Percentiles rank a stretch among this genome's conserved stretches.
Evolutionary conservation across 2,888 invertebrate species (phyloP).

Genomic region (Petrolisthes manimaculis): DNA sequence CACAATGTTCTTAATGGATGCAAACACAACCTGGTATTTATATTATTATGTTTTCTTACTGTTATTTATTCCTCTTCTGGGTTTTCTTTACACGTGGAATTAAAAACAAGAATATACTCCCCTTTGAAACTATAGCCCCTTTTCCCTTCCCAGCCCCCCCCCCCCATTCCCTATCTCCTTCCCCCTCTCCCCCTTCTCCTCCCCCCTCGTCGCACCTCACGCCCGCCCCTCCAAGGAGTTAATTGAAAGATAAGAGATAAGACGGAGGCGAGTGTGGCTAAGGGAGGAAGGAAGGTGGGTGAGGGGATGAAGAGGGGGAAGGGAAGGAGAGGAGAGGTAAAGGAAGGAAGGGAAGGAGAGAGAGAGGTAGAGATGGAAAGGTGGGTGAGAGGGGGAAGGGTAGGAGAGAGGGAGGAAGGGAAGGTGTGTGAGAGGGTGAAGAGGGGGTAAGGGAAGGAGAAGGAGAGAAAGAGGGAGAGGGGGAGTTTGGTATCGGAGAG

Average conservation of each 20-base stretch:
- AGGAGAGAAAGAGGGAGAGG: not conserved
- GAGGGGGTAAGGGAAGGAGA: not conserved
- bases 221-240: slow-evolving; percentile 22
- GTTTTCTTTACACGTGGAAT: not conserved
- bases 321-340: no score
- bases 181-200: not conserved
- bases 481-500: not conserved
- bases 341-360: no score
- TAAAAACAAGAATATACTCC: not conserved
- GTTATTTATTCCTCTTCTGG: no score
- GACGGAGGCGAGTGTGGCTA: not conserved
- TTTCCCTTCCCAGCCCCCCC: not conserved
- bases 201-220: not conserved
- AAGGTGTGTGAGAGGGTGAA: not conserved
- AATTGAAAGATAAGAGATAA: slow-evolving; percentile 26
- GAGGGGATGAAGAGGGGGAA: no score
- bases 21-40: no score
- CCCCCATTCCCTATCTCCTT: not conserved
- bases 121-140: not conserved
- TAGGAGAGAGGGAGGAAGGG: not conserved
- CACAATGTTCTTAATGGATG: no score
- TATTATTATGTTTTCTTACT: no score
- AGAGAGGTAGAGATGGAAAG: not conserved
- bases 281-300: not conserved
- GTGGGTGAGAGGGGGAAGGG: no score